phyloP scores from a whole-genome alignment of 2,113 vertebrate genomes.

The Nesoenas mayeri region DNA sequence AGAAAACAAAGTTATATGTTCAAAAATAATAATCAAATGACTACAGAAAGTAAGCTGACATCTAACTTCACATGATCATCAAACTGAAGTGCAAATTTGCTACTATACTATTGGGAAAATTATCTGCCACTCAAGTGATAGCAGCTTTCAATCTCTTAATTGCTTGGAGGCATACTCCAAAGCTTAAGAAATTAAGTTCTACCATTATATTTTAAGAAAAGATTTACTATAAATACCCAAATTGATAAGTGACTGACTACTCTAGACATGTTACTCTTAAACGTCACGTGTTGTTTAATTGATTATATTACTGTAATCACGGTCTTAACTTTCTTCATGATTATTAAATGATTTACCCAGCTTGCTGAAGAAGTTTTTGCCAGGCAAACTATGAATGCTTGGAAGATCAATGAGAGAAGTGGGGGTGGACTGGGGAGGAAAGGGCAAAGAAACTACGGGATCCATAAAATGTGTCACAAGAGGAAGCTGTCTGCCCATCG shows the following conservation, averaged over 20 bases:
- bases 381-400: background rate
- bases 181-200: background rate
- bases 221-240: background rate
- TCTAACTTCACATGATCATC: background rate
- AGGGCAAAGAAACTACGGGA: background rate
- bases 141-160: background rate
- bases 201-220: background rate
- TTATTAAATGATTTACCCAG: background rate
- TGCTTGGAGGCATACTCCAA: background rate
- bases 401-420: background rate
- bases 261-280: background rate
- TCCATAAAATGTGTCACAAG: background rate
- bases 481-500: background rate
- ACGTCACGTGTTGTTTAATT: background rate
- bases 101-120: background rate
- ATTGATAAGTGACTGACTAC: background rate
- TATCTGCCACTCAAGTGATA: background rate
- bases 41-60: background rate
- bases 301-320: background rate
- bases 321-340: background rate
- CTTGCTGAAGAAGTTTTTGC: background rate
- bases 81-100: background rate
- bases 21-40: background rate
- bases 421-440: fast-evolving
- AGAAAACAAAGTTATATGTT: background rate